Evolutionary conservation across 2,113 vertebrate genomes (phyloP), one percentile per base, ranked within the genome.

Genomic region (Plecturocebus donacophilus): DNA sequence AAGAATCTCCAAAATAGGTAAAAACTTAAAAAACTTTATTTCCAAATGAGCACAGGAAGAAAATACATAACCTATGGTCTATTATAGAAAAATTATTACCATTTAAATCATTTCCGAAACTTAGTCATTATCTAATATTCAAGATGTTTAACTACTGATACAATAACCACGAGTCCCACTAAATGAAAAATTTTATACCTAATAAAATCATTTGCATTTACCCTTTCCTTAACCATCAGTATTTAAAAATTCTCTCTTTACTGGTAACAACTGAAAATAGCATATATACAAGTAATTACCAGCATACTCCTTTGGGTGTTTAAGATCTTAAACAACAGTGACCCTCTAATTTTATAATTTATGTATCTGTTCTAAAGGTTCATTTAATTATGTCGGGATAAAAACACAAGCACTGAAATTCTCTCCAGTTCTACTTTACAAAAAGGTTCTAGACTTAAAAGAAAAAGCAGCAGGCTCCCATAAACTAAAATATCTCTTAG

Each of bases 361-460:
- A 54, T 19, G 35, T 54, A 82, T 19, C 23, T 93, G 25, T 87
- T 42, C 52, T 71, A 79, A 95, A 61, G 49, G 25, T 75, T 92
- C 73, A 85, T 81, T 92, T 76, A 58, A 79, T 84, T 25, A 56
- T 66, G 14, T 11, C 87, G 42, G 81, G 66, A 81, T 52, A 73
- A 97, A 81, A 89, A 94, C 35, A 83, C 6, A 89, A 76, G 8
- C 35, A 66, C 71, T 68, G 66, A 92, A 45, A 93, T 93, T 93
- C 81, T 87, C 81, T 52, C 30, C 21, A 87, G 21, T 71, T 83
- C 80, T 73, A 66, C 21, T 56, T 56, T 25, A 40, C 66, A 87
- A 66, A 71, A 91, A 70, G 30, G 70, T 87, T 20, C 70, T 87
- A 84, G 17, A 82, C 35, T 92, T 68, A 23, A 90, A 87, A 81